Evolutionary conservation across 2,888 invertebrate species (phyloP), one percentile per base, ranked within the genome.

Genomic region (Hirtodrosophila alboralis): DNA sequence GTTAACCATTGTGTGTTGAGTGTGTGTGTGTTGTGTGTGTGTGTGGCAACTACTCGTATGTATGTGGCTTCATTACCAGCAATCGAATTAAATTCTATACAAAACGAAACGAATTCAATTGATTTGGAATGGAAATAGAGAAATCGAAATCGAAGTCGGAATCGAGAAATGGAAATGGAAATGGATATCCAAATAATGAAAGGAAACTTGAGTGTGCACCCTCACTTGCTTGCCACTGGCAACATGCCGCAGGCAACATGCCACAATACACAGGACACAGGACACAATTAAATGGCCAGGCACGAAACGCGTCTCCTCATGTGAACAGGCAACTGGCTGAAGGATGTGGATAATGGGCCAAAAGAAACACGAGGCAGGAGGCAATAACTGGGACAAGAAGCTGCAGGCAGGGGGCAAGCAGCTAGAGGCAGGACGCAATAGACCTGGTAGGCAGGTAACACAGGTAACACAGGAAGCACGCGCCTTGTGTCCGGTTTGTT

Each of bases 1-100:
- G 76, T 66, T 76, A 76, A 79, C 80, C 70, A 75, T 61, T 73
- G 74, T 47, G 45, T 49, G 27, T n/a, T n/a, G n/a, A n/a, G n/a
- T n/a, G n/a, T n/a, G n/a, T n/a, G n/a, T n/a, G n/a, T n/a, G n/a
- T n/a, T n/a, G n/a, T n/a, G n/a, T n/a, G n/a, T n/a, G n/a, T n/a
- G 31, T 8, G 34, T 40, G 43, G 59, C 49, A 9, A 49, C 45
- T 10, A 44, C 30, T 13, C 6, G 7, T 1, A 23, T 23, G 18
- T 21, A 21, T 23, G 23, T 56, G 34, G 53, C 65, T 59, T 64
- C 69, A 69, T 69, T 64, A 69, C 40, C 64, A 69, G 48, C 44
- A 52, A 59, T 28, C 51, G 60, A 43, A 61, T 31, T 43, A 41
- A 43, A 60, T 48, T 38, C 60, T 58, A 48, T n/a, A 48, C 37